Base-by-base conservation (phyloP, 2,888 invertebrate genomes). In the Plagodis pulveraria region DNA sequence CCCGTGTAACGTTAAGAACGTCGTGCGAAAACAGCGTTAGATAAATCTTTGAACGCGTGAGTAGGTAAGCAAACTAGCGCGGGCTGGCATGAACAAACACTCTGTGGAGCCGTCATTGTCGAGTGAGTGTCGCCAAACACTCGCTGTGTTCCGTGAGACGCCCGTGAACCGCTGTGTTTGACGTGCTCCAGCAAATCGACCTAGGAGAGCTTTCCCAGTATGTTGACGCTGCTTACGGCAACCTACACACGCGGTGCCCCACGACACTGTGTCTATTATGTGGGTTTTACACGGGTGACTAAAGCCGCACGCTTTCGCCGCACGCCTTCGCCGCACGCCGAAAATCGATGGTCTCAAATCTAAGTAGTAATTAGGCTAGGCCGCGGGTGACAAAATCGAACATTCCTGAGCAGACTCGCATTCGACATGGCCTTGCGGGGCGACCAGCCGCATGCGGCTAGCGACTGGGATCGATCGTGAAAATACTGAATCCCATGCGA, bases 61-160 rank as follows among this genome's bases (percentile, higher is more conserved):
- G 76, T 76, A 71, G 73, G 74, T 74, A 75, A 72, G 76, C 72
- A 79, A 79, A 79, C 78, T 72, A 66, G 55, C 66, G 67, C 65
- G 65, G 71, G 72, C 70, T 73, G 71, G 74, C 72, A 73, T 73
- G 76, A 72, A 66, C 81, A 83, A 78, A 83, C 80, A 82, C 78
- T 77, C 64, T 62, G 74, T 70, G 71, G 69, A 67, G 71, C 74
- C 69, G 78, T 72, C 78, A 78, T 77, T 83, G 84, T 83, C 66
- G 77, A 74, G 76, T 72, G 79, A 81, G 82, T 84, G 81, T 84
- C 76, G 74, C 68, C 82, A 83, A 85, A 86, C 83, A 85, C 80
- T 83, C 70, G 68, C 69, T 66, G 71, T 70, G 66, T 72, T 64
- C 67, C 71, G 71, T 69, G 73, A 76, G 77, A 71, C 76, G 76